These are phyloP conservation scores for Lepidochrysops patricia DNA, from an alignment of 2,888 invertebrate genomes.

Conservation along the genomic window DNA sequence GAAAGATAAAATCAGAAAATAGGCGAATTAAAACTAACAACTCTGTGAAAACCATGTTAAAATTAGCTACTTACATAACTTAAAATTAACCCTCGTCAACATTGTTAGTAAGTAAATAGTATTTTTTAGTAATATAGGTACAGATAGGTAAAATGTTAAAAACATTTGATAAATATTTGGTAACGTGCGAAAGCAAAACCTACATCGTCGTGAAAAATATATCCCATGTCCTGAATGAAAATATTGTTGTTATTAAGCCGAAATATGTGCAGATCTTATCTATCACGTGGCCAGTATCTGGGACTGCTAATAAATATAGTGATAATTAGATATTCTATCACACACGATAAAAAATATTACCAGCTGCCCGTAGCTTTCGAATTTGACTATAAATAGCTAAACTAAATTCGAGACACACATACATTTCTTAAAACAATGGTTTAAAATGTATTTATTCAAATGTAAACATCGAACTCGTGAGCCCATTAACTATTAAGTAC, in stretches of 20 bases:
- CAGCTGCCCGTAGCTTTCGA: neutral
- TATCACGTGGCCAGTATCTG: neutral
- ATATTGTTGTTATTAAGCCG: neutral
- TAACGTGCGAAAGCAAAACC: no score
- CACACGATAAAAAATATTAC: constrained; percentile 1
- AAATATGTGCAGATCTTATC: constrained; percentile 3
- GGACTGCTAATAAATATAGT: neutral
- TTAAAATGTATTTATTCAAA: neutral
- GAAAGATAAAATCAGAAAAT: no score
- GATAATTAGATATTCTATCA: constrained; percentile 12
- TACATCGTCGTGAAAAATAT: no score
- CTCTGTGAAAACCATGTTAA: no score
- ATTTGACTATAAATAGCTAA: neutral
- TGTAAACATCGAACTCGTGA: neutral
- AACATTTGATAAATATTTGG: no score
- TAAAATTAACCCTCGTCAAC: no score
- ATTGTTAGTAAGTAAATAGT: no score
- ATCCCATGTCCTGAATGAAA: neutral
- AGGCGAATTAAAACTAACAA: no score
- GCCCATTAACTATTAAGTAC: neutral
- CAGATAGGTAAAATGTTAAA: no score
- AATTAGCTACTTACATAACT: no score
- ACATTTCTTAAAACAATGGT: neutral
- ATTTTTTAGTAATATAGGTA: no score
- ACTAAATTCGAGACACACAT: neutral